Evolutionary conservation across 2,113 vertebrate species (phyloP).

Genomic region (Barnardius zonarius): DNA sequence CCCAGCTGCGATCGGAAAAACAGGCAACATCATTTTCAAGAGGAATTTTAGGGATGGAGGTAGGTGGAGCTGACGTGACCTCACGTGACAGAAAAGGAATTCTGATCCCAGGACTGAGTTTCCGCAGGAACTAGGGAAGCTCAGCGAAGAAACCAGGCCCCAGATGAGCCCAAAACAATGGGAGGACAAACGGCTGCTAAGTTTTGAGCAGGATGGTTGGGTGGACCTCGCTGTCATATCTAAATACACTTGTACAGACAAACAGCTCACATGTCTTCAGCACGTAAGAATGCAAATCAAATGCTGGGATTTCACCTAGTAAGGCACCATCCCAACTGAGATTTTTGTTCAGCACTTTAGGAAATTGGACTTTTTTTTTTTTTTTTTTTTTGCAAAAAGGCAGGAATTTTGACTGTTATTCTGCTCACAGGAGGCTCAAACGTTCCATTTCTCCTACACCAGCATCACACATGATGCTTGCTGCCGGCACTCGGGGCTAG

Average conservation of each 20-base stretch:
- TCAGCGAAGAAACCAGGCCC: neutral
- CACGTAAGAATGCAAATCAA: neutral
- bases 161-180: neutral
- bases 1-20: neutral
- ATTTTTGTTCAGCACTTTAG: neutral
- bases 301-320: neutral
- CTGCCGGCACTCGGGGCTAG: neutral
- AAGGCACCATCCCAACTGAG: neutral
- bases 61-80: neutral
- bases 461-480: neutral
- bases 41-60: neutral
- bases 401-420: neutral
- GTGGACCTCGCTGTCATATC: neutral
- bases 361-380: neutral
- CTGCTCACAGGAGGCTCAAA: neutral
- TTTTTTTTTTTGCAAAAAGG: neutral
- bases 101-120: neutral
- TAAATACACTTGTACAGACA: neutral
- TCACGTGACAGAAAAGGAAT: neutral
- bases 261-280: neutral
- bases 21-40: neutral
- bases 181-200: neutral
- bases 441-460: neutral
- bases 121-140: constrained; percentile 4
- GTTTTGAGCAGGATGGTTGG: neutral